These are phyloP conservation scores for Ladona fulva DNA, from an alignment of 1,140 invertebrate genomes.

Conservation along the genomic window DNA sequence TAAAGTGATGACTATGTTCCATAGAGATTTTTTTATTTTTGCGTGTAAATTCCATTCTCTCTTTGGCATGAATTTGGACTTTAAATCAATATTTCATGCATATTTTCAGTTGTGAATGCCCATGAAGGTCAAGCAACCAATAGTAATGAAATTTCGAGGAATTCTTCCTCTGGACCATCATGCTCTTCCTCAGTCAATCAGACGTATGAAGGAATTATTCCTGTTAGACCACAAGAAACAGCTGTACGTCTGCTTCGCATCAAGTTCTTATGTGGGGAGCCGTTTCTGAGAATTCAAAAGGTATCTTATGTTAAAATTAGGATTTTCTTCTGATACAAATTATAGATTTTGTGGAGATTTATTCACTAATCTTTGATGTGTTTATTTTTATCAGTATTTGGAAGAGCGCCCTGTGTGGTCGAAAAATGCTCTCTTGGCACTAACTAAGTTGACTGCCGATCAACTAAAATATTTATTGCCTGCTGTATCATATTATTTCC, in stretches of 20 bases:
- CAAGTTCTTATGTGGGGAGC: constrained; percentile 39
- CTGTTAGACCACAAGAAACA: constrained; percentile 40
- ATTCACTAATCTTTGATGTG: not conserved
- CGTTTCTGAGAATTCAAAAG: constrained; percentile 42
- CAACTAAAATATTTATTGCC: constrained; percentile 73
- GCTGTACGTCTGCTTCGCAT: constrained; percentile 40
- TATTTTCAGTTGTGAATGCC: too few relatives aligned
- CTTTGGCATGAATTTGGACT: too few relatives aligned
- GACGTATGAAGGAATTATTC: constrained; percentile 42
- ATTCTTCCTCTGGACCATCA: not conserved
- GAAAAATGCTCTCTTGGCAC: constrained; percentile 56
- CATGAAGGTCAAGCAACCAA: too few relatives aligned
- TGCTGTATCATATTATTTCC: constrained; percentile 71
- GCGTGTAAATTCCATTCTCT: too few relatives aligned
- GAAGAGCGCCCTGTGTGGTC: constrained; percentile 78
- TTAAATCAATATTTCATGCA: too few relatives aligned
- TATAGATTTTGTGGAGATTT: constrained; percentile 11
- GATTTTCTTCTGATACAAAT: too few relatives aligned
- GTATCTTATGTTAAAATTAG: constrained; percentile 19
- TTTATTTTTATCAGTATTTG: constrained; percentile 43
- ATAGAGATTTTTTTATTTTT: too few relatives aligned
- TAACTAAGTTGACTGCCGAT: constrained; percentile 49
- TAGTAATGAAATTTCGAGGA: too few relatives aligned
- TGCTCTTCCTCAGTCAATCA: constrained; percentile 16
- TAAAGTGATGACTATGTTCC: too few relatives aligned